Percentiles rank a stretch among this genome's conserved stretches.
Evolutionary conservation across 2,113 vertebrate genomes (phyloP).

Genomic region (Megalops atlanticus): DNA sequence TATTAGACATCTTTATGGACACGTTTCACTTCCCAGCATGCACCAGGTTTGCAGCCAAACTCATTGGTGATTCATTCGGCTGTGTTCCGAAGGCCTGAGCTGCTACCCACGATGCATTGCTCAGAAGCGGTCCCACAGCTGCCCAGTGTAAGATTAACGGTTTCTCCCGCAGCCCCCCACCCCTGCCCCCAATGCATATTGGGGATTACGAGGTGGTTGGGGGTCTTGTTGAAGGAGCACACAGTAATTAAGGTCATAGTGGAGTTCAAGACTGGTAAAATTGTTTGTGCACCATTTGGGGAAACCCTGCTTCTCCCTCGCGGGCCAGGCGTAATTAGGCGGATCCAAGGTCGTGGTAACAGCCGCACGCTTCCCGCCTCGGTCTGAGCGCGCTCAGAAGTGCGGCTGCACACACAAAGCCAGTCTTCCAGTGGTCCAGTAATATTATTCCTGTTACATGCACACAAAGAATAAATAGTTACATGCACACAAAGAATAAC

Average conservation of each 20-base stretch:
- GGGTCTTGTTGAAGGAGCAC: neutral
- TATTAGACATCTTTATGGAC: neutral
- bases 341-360: conserved; percentile 33
- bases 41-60: neutral
- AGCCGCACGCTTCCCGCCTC: conserved; percentile 11
- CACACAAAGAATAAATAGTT: neutral
- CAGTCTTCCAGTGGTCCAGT: neutral
- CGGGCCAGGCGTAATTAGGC: conserved; percentile 31
- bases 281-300: conserved; percentile 16
- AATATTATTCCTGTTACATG: neutral
- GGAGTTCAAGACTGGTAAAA: conserved; percentile 30
- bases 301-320: neutral
- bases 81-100: neutral
- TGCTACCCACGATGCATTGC: conserved; percentile 19
- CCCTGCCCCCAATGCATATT: neutral
- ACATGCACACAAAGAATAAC: neutral
- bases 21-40: neutral
- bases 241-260: conserved; percentile 37
- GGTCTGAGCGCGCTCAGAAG: neutral
- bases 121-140: neutral
- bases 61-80: neutral
- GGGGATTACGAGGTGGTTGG: neutral
- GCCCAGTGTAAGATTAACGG: conserved; percentile 28
- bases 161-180: neutral
- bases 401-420: neutral